Conservation (phyloP, 2,113 vertebrate genomes). For the Emydura subglobosa region DNA sequence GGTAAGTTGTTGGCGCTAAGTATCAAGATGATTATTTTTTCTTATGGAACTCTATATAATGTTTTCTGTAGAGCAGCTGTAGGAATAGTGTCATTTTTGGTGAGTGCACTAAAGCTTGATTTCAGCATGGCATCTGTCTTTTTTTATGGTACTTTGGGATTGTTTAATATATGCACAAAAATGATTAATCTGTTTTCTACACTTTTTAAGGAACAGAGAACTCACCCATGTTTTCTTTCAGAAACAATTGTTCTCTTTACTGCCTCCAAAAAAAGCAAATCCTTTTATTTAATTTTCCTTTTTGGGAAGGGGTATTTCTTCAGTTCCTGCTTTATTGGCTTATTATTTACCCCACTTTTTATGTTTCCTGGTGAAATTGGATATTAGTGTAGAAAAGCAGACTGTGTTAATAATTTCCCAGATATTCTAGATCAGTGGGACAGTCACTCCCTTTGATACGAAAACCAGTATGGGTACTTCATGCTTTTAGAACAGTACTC, state of each 20-base stretch:
- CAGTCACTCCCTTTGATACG: not conserved
- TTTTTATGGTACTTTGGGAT: slow-evolving; percentile 8
- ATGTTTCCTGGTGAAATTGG: not conserved
- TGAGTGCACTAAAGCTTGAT: slow-evolving; percentile 44
- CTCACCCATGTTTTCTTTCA: not conserved
- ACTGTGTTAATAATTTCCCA: slow-evolving; percentile 18
- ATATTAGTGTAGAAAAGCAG: not conserved
- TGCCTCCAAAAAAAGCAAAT: not conserved
- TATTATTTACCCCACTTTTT: not conserved
- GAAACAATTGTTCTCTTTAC: not conserved
- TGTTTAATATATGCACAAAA: not conserved
- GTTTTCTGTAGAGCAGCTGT: slow-evolving; percentile 11
- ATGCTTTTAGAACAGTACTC: no score
- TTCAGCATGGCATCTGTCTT: slow-evolving; percentile 48
- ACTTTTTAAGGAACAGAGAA: not conserved
- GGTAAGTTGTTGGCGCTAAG: slow-evolving; percentile 50
- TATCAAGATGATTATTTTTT: slow-evolving; percentile 63
- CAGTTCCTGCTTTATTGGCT: not conserved
- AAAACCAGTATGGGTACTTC: not conserved
- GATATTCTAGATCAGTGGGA: not conserved
- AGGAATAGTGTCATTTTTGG: slow-evolving; percentile 58
- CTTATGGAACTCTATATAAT: slow-evolving; percentile 14
- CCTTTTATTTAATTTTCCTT: not conserved
- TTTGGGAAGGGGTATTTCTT: not conserved
- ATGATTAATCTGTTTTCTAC: not conserved